phyloP scores from a whole-genome alignment of 2,888 invertebrate species.

The Morpho achilles region DNA sequence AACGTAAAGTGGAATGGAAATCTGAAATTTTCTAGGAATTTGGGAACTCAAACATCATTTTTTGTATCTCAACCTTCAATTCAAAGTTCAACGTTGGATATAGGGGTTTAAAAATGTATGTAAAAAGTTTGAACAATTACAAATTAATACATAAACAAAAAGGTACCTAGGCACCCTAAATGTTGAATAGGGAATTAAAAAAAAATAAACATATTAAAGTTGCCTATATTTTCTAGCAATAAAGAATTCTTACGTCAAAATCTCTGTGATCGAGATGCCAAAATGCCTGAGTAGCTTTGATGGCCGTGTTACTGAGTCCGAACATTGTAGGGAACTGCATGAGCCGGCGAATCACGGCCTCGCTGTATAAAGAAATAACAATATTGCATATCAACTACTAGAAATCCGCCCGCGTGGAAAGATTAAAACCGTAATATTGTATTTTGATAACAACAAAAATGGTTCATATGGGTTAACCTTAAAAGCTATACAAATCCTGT shows the following conservation, averaged over 20 bases:
- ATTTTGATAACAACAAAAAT: too few species aligned
- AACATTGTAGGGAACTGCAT: conserved; percentile 91
- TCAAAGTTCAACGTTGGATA: too few species aligned
- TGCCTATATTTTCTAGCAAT: neutral
- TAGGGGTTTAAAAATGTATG: too few species aligned
- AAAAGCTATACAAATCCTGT: too few species aligned
- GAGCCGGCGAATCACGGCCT: conserved; percentile 83
- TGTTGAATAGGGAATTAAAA: neutral
- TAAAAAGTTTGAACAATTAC: neutral
- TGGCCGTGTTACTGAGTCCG: conserved; percentile 84
- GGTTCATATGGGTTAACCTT: too few species aligned
- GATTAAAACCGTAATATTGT: too few species aligned
- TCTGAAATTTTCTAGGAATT: too few species aligned
- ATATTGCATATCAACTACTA: too few species aligned
- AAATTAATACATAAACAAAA: neutral
- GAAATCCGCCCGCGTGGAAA: too few species aligned
- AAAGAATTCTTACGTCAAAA: conserved; percentile 81
- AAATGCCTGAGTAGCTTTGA: conserved; percentile 90
- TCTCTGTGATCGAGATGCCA: conserved; percentile 94
- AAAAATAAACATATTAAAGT: neutral
- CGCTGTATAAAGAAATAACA: conserved; percentile 26
- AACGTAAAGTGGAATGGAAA: too few species aligned
- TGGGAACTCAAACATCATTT: too few species aligned
- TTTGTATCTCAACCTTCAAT: too few species aligned
- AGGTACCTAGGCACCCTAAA: neutral